phyloP scores from a whole-genome alignment of 2,113 vertebrate genomes.

The Physeter macrocephalus region DNA sequence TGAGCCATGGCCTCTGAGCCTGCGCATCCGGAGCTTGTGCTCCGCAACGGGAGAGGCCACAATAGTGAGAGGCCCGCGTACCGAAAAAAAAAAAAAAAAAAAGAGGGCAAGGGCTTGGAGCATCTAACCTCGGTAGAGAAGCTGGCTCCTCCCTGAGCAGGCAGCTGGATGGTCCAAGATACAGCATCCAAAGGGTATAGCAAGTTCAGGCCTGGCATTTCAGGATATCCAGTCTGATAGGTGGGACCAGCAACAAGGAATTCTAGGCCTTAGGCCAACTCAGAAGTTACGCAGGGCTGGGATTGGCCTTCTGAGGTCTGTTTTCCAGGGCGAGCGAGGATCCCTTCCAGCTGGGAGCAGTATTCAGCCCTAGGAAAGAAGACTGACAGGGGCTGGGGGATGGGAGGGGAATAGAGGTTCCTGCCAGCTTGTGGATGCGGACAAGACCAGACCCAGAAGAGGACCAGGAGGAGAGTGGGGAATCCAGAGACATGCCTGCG shows the following conservation, averaged over 20 bases:
- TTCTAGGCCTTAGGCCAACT: constrained; percentile 63
- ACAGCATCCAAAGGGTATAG: constrained; percentile 48
- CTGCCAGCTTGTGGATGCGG: neutral
- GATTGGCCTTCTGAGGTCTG: constrained; percentile 41
- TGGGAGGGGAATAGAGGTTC: neutral
- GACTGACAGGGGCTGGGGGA: neutral
- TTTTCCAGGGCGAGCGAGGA: neutral
- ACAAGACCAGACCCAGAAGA: neutral
- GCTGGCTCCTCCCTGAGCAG: neutral
- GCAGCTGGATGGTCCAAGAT: constrained; percentile 61
- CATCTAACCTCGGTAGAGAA: neutral
- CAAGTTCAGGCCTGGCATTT: constrained; percentile 69
- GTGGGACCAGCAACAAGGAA: constrained; percentile 53
- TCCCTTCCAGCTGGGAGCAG: constrained; percentile 14
- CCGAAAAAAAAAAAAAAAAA: too few relatives aligned
- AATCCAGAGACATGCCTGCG: rapidly evolving
- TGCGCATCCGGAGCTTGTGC: too few relatives aligned
- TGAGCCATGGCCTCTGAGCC: too few relatives aligned
- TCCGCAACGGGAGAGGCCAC: too few relatives aligned
- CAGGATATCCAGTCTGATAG: constrained; percentile 34
- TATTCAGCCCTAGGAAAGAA: neutral
- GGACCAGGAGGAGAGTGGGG: neutral
- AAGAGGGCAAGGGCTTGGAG: neutral
- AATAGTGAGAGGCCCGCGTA: too few relatives aligned
- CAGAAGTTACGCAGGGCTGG: constrained; percentile 45